phyloP scores from a whole-genome alignment of 1,140 invertebrate genomes.

The Papilio polyxenes region DNA sequence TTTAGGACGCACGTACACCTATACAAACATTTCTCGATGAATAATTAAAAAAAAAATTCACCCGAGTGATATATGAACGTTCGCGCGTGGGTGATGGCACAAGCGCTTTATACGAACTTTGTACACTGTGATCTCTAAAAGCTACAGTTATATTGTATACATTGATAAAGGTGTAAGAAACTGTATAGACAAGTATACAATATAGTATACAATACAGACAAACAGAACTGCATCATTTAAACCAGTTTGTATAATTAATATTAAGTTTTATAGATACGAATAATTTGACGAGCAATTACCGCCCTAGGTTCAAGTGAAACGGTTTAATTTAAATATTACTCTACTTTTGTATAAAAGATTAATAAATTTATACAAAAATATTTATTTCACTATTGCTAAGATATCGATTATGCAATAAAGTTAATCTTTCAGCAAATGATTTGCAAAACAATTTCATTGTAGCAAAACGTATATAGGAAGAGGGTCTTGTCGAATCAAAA shows the following conservation, averaged over 20 bases:
- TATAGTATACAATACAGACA: too few relatives aligned
- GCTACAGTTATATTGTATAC: not conserved
- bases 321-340: too few relatives aligned
- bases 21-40: constrained; percentile 56
- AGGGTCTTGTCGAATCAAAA: constrained; percentile 56
- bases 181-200: too few relatives aligned
- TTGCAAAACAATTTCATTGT: constrained; percentile 23
- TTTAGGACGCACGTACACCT: constrained; percentile 57
- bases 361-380: too few relatives aligned
- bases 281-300: too few relatives aligned
- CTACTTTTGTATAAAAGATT: too few relatives aligned
- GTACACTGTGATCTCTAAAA: not conserved
- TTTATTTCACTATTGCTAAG: not conserved
- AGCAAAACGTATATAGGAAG: constrained; percentile 36
- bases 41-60: constrained; percentile 59
- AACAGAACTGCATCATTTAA: too few relatives aligned
- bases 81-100: constrained; percentile 13
- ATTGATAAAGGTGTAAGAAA: too few relatives aligned
- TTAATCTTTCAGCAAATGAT: constrained; percentile 27
- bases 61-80: constrained; percentile 38
- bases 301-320: too few relatives aligned
- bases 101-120: constrained; percentile 14
- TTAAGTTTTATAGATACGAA: too few relatives aligned
- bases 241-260: too few relatives aligned
- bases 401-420: constrained; percentile 1